Conservation (phyloP, 2,113 vertebrate species). For the Dascyllus trimaculatus region DNA sequence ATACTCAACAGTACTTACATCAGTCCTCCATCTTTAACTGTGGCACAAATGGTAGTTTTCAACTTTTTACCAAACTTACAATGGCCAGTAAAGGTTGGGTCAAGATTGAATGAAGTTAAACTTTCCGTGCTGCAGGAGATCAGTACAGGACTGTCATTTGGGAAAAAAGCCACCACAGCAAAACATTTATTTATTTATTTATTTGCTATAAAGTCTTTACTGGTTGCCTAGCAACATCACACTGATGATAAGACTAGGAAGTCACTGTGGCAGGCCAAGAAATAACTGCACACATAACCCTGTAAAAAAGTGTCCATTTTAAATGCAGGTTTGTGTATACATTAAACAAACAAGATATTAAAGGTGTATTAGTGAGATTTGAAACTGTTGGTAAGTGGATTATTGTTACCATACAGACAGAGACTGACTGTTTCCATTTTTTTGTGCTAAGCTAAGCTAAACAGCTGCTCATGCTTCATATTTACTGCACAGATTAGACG, state of each 20-base stretch:
- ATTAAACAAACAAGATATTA: no score
- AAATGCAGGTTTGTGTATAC: no score
- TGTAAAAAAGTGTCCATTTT: background rate
- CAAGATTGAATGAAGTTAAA: slow-evolving; percentile 6
- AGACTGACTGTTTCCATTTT: background rate
- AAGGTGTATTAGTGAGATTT: background rate
- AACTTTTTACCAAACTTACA: background rate
- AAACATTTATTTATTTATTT: background rate
- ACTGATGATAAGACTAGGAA: background rate
- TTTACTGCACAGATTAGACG: background rate
- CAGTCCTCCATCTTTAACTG: slow-evolving; percentile 3
- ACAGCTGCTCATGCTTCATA: background rate
- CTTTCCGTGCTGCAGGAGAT: background rate
- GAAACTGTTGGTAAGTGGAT: background rate
- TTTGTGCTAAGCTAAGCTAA: background rate
- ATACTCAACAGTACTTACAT: background rate
- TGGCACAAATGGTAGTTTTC: background rate
- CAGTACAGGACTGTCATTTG: background rate
- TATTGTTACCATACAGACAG: background rate
- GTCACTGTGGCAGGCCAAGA: background rate
- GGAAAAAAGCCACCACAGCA: background rate
- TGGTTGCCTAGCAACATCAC: background rate
- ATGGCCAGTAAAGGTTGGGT: background rate
- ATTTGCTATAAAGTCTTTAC: background rate
- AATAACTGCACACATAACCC: background rate